These are phyloP conservation scores for Amblyornis subalaris DNA, from an alignment of 2,113 vertebrate genomes.

Conservation along the genomic window DNA sequence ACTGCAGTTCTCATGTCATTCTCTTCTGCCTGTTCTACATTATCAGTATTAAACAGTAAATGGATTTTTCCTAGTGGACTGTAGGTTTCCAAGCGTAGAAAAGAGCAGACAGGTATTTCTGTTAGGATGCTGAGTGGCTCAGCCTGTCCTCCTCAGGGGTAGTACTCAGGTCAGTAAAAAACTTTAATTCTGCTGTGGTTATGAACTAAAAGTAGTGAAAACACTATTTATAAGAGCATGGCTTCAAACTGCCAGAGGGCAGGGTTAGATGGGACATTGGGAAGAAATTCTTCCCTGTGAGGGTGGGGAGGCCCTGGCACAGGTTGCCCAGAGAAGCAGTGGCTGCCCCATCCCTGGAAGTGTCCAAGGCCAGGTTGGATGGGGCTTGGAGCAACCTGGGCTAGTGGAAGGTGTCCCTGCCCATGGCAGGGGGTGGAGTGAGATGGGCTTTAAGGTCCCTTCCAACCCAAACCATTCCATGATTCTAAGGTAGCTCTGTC, in stretches of 20 bases:
- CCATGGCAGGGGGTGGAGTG: background rate
- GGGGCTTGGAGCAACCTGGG: background rate
- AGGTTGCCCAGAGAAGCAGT: background rate
- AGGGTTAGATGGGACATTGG: background rate
- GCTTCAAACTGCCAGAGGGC: background rate
- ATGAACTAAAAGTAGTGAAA: background rate
- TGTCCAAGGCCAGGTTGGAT: fast-evolving
- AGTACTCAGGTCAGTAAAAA: background rate
- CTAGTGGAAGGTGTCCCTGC: background rate
- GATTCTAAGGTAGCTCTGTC: background rate
- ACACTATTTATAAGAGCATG: background rate
- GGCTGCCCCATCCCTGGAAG: background rate
- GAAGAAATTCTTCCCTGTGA: background rate
- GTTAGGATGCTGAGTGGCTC: background rate
- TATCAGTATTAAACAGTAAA: background rate
- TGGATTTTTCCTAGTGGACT: background rate
- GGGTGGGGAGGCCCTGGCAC: background rate
- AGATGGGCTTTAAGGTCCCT: fast-evolving
- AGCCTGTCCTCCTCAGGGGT: fast-evolving
- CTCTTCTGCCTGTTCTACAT: background rate
- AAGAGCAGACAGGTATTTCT: background rate
- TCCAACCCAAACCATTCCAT: background rate
- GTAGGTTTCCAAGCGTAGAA: background rate
- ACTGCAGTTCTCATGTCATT: background rate
- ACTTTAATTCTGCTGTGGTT: background rate